These are phyloP conservation scores for Agelas oroides DNA, from an alignment of 37 sponge, comb jelly and placozoan genomes.

Conservation along the genomic window DNA sequence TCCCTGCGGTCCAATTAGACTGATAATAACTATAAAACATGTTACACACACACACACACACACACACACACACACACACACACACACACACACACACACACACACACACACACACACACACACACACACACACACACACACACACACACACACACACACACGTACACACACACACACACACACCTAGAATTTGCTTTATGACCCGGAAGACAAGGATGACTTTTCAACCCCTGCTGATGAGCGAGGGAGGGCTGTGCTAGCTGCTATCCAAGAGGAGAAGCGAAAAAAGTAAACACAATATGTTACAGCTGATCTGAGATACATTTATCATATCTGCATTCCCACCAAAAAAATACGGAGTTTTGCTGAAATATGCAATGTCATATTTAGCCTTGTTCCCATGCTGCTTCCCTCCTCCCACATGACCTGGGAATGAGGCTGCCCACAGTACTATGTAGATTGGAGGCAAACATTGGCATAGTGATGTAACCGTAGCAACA, in stretches of 20 bases:
- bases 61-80: too few species aligned
- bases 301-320: background rate
- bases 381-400: too few species aligned
- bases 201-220: slow-evolving; percentile 55
- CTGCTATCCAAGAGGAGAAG: slow-evolving; percentile 79
- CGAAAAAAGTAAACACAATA: slow-evolving; percentile 64
- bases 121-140: slow-evolving; percentile 4
- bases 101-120: background rate
- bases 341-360: background rate
- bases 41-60: too few species aligned
- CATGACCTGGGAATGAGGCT: too few species aligned
- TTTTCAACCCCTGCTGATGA: slow-evolving; percentile 72
- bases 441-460: too few species aligned
- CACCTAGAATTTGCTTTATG: slow-evolving; percentile 58
- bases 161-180: slow-evolving; percentile 15
- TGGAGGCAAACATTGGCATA: too few species aligned
- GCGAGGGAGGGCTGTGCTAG: slow-evolving; percentile 56
- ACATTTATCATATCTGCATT: background rate
- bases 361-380: background rate
- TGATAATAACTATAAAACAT: too few species aligned
- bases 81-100: too few species aligned
- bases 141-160: slow-evolving; percentile 29
- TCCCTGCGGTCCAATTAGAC: too few species aligned
- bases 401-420: too few species aligned
- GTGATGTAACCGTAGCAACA: too few species aligned